These are phyloP conservation scores for Erebia aethiops DNA, from an alignment of 2,888 invertebrate species.

Conservation along the genomic window DNA sequence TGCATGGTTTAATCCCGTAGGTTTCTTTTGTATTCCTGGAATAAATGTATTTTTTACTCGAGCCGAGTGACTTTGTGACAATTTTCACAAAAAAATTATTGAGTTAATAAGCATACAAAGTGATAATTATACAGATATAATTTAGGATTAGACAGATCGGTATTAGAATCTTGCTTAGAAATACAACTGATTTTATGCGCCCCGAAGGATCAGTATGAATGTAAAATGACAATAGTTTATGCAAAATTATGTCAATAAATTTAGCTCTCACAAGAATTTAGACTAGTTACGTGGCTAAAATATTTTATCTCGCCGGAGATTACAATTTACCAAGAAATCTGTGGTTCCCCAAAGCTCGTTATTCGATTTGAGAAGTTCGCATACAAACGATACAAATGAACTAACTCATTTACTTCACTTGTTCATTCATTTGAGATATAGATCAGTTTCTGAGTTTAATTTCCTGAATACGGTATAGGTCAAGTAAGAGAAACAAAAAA, in stretches of 20 bases:
- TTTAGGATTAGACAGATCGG: not conserved
- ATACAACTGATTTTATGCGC: not conserved
- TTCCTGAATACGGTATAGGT: too few species aligned
- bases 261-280: conserved; percentile 8
- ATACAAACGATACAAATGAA: not conserved
- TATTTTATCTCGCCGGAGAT: conserved; percentile 27
- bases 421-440: too few species aligned
- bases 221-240: conserved; percentile 14
- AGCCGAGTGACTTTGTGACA: too few species aligned
- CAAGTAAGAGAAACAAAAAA: too few species aligned
- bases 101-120: too few species aligned
- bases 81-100: too few species aligned
- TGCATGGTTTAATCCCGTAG: too few species aligned
- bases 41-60: too few species aligned
- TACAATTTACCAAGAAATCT: conserved; percentile 29
- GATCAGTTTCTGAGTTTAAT: too few species aligned
- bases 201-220: conserved; percentile 1
- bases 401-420: not conserved
- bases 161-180: not conserved
- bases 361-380: not conserved
- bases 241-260: conserved; percentile 20
- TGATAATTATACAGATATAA: too few species aligned
- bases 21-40: too few species aligned
- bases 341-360: conserved; percentile 33
- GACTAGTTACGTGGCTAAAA: conserved; percentile 23